These are phyloP conservation scores for Rhagophthalmus giganteus DNA, from an alignment of 2,888 invertebrate species.

Conservation along the genomic window DNA sequence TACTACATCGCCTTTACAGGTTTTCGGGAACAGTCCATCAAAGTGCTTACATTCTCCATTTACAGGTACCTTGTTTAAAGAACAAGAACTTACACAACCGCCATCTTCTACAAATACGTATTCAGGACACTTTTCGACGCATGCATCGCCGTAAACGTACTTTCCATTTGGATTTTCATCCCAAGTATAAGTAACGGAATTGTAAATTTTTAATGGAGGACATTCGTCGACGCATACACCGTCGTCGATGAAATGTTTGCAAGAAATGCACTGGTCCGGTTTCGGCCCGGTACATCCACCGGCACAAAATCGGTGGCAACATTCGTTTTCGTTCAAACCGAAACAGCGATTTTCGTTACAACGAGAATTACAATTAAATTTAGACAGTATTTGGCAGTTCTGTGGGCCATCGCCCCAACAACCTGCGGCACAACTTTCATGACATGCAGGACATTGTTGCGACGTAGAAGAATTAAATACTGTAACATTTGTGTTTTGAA, in stretches of 20 bases:
- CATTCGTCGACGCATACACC: constrained; percentile 96
- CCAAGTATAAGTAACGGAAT: constrained; percentile 88
- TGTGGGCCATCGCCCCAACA: constrained; percentile 94
- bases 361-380: constrained; percentile 90
- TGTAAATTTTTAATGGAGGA: constrained; percentile 91
- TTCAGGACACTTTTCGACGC: constrained; percentile 92
- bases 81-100: constrained; percentile 92
- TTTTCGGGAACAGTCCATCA: constrained; percentile 94
- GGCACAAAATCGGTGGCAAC: constrained; percentile 96
- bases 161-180: constrained; percentile 91
- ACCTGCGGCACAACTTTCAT: constrained; percentile 78
- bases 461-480: constrained; percentile 80
- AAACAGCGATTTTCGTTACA: constrained; percentile 94
- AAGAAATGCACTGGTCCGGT: constrained; percentile 93
- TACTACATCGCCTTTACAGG: constrained; percentile 78
- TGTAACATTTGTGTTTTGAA: constrained; percentile 71
- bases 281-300: constrained; percentile 95
- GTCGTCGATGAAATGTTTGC: constrained; percentile 93
- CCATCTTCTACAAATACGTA: constrained; percentile 91
- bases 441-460: constrained; percentile 80
- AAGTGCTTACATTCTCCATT: constrained; percentile 92
- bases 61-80: constrained; percentile 82
- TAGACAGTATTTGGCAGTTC: constrained; percentile 94
- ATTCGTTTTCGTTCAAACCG: constrained; percentile 87
- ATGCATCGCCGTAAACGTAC: constrained; percentile 95